These are phyloP conservation scores for Meloe dianella DNA, from an alignment of 2,888 invertebrate species.

Conservation along the genomic window DNA sequence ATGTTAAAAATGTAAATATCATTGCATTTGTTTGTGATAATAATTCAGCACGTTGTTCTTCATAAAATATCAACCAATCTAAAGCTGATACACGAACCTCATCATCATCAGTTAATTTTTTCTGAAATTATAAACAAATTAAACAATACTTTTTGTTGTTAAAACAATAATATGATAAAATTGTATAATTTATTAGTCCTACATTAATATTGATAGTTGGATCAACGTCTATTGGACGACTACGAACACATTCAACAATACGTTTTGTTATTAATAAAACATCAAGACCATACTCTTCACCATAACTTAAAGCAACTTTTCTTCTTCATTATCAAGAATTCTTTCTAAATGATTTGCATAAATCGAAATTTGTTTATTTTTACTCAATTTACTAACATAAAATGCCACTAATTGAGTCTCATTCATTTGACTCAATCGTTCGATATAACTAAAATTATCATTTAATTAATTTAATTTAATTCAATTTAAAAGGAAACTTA, in stretches of 20 bases:
- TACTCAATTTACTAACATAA: constrained; percentile 82
- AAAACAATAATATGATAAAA: background rate
- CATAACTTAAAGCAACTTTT: constrained; percentile 71
- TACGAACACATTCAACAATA: constrained; percentile 79
- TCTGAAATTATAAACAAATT: constrained; percentile 38
- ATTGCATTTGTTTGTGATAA: constrained; percentile 88
- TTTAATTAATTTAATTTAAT: background rate
- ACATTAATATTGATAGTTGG: constrained; percentile 53
- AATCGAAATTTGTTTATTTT: constrained; percentile 63
- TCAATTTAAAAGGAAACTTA: constrained; percentile 55
- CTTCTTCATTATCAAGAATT: constrained; percentile 72
- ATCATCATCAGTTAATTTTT: constrained; percentile 69
- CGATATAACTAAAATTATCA: constrained; percentile 64
- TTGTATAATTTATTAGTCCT: too few species aligned
- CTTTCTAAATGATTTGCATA: constrained; percentile 75
- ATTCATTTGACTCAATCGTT: constrained; percentile 73
- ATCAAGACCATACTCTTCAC: constrained; percentile 77
- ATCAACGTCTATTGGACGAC: constrained; percentile 55
- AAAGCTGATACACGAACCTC: constrained; percentile 76
- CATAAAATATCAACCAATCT: constrained; percentile 86
- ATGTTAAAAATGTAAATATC: constrained; percentile 81
- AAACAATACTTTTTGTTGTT: background rate
- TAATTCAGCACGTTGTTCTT: constrained; percentile 79
- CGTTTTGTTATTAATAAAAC: constrained; percentile 83
- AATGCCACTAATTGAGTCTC: constrained; percentile 82